Base-by-base conservation (phyloP, 1,140 invertebrate species). In the Sinella curviseta region DNA sequence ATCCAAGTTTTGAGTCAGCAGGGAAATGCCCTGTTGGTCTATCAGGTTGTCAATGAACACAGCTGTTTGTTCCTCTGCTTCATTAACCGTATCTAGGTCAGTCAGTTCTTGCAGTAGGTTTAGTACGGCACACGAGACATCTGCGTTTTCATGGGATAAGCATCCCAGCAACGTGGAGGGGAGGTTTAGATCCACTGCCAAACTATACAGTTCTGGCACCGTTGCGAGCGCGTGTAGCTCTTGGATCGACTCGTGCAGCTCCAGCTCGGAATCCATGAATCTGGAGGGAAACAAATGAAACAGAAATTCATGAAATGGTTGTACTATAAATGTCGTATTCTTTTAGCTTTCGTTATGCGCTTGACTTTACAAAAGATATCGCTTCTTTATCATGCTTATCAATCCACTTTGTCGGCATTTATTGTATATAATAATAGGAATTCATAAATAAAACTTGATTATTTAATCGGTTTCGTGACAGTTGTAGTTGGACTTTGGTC, bases 241-340 rank as follows among this genome's bases (percentile, higher is more conserved):
- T 88, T 99, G 93, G 80, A 99, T 90, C 0, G 93, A 92, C 84
- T 95, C 94, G 88, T 98, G 95, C 60, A 99, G 87, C 87, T 99
- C 97, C 16, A 99, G 88, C 89, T 99, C 98, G 74, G 97, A 98
- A 84, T 99, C 97, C 97, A 99, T 98, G 88, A 99, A 99, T 87
- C 93, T 94, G 80, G 74, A 78, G 81, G 77, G 76, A 79, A 83
- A 84, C 36, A 48, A 60, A 60, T 60, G 39, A 36, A 57, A 60
- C 55, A 12, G 39, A 12, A 24, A 77, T 24, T 14, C 33, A 14
- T 24, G 33, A 14, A 55, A 75, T 75, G n/a, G 24, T 26, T n/a
- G 31, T n/a, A 75, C 12, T 24, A 67, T 26, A 67, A 67, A 24
- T 8, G n/a, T 67, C 24, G 30, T 8, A 67, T 26, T 67, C 65